Percentiles rank a stretch among this genome's conserved stretches.
These are phyloP conservation scores for Bombus difficillimus DNA, from an alignment of 1,140 invertebrate genomes.

Conservation along the genomic window DNA sequence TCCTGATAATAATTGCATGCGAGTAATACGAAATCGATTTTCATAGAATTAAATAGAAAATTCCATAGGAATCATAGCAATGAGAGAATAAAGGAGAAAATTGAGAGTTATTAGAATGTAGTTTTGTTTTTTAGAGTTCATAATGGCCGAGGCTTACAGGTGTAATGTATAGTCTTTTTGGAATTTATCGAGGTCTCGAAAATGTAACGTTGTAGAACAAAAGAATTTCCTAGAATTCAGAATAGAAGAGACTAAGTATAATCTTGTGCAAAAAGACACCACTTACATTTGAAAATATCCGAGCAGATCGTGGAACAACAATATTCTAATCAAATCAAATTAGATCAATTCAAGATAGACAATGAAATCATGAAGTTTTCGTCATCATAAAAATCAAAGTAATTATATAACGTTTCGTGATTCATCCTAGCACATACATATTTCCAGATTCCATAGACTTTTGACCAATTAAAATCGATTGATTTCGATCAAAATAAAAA, in stretches of 20 bases:
- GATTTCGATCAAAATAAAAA: neutral
- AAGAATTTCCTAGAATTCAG: neutral
- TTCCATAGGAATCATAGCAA: constrained; percentile 19
- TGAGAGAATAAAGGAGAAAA: neutral
- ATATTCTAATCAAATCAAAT: neutral
- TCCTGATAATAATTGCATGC: constrained; percentile 28
- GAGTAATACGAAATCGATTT: neutral
- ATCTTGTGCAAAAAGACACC: neutral
- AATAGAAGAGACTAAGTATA: neutral
- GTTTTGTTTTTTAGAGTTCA: neutral
- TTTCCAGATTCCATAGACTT: neutral
- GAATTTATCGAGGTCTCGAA: neutral
- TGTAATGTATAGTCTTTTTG: neutral
- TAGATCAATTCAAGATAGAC: neutral
- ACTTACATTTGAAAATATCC: neutral
- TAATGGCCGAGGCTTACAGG: neutral
- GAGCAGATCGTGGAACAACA: neutral
- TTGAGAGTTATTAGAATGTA: neutral
- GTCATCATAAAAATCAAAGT: neutral
- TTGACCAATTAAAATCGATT: neutral
- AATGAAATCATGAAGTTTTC: neutral
- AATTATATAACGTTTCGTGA: neutral
- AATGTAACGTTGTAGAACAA: neutral
- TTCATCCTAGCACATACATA: neutral
- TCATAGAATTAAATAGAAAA: no score